Percentiles rank a stretch among this genome's conserved stretches.
These are phyloP conservation scores for Acleris holmiana DNA, from an alignment of 2,888 invertebrate species.

Conservation along the genomic window DNA sequence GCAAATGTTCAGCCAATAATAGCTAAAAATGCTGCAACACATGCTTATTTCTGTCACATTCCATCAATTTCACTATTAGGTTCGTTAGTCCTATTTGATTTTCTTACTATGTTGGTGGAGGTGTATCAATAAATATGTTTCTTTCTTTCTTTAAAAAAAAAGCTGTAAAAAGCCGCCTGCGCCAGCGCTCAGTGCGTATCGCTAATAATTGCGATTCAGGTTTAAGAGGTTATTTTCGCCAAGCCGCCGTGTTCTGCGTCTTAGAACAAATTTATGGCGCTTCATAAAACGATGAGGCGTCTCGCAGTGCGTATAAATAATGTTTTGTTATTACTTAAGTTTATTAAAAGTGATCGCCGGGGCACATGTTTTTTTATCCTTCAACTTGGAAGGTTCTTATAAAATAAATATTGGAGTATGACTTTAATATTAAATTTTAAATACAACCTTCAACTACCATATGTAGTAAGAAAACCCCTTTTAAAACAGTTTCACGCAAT, in stretches of 20 bases:
- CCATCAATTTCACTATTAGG: no score
- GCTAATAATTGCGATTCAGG: constrained; percentile 37
- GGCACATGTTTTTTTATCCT: constrained; percentile 6
- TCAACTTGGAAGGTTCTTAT: not conserved
- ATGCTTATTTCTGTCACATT: no score
- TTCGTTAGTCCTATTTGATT: no score
- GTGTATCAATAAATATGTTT: no score
- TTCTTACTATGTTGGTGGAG: no score
- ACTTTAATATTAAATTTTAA: no score
- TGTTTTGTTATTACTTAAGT: constrained; percentile 21
- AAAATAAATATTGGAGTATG: no score
- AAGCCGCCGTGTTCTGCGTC: constrained; percentile 27
- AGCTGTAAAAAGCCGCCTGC: not conserved
- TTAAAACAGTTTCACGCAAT: no score
- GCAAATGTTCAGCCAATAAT: no score
- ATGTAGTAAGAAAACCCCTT: no score
- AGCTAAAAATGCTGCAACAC: no score
- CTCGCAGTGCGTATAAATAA: constrained; percentile 35
- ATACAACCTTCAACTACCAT: no score
- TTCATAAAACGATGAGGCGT: constrained; percentile 36
- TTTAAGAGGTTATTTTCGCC: constrained; percentile 35
- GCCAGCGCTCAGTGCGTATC: constrained; percentile 10
- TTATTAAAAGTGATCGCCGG: constrained; percentile 21
- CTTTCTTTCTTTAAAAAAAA: not conserved
- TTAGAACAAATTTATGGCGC: constrained; percentile 33